phyloP scores from a whole-genome alignment of 2,113 vertebrate species.

The Calidris pygmaea region DNA sequence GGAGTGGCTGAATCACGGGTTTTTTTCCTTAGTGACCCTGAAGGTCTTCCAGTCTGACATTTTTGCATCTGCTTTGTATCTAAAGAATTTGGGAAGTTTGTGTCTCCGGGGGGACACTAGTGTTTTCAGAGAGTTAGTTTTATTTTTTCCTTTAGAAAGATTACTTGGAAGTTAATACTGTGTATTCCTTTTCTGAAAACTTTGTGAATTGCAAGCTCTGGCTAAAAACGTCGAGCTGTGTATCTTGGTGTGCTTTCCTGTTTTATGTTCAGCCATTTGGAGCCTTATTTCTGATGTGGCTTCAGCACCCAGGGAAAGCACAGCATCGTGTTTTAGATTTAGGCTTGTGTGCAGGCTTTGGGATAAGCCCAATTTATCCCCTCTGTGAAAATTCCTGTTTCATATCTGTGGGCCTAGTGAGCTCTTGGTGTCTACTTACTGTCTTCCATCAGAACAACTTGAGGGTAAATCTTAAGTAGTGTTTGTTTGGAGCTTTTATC shows the following conservation, averaged over 20 bases:
- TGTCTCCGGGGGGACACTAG: background rate
- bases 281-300: background rate
- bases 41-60: background rate
- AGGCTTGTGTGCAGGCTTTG: background rate
- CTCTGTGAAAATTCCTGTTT: background rate
- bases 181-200: background rate
- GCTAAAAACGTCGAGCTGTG: background rate
- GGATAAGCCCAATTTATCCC: background rate
- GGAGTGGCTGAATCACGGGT: background rate
- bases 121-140: background rate
- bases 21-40: background rate
- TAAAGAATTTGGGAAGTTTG: background rate
- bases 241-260: background rate
- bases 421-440: background rate
- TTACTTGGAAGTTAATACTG: background rate
- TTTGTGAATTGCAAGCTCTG: background rate
- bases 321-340: background rate
- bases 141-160: background rate
- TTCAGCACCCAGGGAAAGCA: background rate
- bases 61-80: background rate
- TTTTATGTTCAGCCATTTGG: background rate
- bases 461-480: background rate
- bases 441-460: background rate
- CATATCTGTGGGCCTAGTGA: background rate
- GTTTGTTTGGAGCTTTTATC: background rate